These are phyloP conservation scores for Eutolmus rufibarbis DNA, from an alignment of 2,888 invertebrate genomes.

Conservation along the genomic window DNA sequence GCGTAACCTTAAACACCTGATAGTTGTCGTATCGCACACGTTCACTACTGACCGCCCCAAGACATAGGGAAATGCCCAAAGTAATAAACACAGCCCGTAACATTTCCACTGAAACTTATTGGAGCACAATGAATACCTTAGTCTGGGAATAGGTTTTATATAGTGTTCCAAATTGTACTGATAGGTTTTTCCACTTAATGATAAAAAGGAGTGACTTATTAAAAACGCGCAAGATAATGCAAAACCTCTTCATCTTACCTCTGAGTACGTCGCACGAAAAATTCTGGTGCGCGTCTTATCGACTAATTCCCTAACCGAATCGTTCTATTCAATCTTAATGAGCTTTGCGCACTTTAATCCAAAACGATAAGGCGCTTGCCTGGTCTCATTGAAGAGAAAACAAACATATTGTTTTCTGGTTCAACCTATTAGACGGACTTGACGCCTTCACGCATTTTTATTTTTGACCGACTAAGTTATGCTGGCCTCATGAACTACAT, in stretches of 20 bases:
- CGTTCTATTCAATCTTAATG: not conserved
- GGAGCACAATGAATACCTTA: not conserved
- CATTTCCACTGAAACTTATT: constrained; percentile 7
- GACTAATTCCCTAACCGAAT: not conserved
- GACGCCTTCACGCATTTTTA: not conserved
- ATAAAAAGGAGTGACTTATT: not conserved
- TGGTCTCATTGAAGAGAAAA: not conserved
- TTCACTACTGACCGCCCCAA: constrained; percentile 62
- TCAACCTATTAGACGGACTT: not conserved
- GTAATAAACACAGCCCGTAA: not conserved
- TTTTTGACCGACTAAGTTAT: not conserved
- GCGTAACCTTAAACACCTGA: constrained; percentile 59
- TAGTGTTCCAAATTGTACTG: not conserved
- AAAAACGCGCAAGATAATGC: not conserved
- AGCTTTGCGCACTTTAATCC: not conserved
- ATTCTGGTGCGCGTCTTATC: not conserved
- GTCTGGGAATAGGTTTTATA: not conserved
- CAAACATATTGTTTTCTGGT: not conserved
- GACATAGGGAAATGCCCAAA: constrained; percentile 31
- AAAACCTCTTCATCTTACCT: not conserved
- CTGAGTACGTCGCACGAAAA: not conserved
- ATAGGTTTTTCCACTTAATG: not conserved
- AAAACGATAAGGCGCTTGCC: not conserved
- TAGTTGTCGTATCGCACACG: constrained; percentile 57
- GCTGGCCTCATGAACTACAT: constrained; percentile 4